Evolutionary conservation across 1,140 invertebrate genomes (phyloP).

Genomic region (Propsilocerus akamusi): DNA sequence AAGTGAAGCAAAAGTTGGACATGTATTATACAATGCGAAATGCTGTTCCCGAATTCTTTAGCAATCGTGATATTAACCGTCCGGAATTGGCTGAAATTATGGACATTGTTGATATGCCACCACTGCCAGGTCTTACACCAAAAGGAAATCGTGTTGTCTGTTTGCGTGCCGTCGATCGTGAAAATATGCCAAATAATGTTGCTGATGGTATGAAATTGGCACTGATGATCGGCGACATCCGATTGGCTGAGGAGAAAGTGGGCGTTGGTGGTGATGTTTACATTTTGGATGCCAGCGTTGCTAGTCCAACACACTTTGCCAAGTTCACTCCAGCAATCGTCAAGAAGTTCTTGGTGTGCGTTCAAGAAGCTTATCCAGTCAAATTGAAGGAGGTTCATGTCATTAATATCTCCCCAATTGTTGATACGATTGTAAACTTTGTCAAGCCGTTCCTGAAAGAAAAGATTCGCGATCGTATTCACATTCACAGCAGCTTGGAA

Average conservation of each 20-base stretch:
- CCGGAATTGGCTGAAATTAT: constrained; percentile 49
- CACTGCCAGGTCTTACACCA: constrained; percentile 54
- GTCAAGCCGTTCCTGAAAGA: constrained; percentile 72
- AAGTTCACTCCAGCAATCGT: constrained; percentile 54
- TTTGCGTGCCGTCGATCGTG: constrained; percentile 40
- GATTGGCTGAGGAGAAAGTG: constrained; percentile 49
- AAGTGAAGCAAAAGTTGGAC: constrained; percentile 63
- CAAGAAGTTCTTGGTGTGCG: constrained; percentile 65
- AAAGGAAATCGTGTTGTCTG: constrained; percentile 57
- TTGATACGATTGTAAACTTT: constrained; percentile 64
- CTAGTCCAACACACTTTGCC: constrained; percentile 51
- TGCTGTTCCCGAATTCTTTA: constrained; percentile 65
- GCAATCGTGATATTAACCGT: constrained; percentile 47
- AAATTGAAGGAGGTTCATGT: constrained; percentile 71
- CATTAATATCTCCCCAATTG: constrained; percentile 60
- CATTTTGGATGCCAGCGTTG: constrained; percentile 52
- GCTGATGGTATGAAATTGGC: constrained; percentile 57
- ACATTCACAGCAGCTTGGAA: constrained; percentile 51
- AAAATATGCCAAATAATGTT: constrained; percentile 33
- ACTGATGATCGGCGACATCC: constrained; percentile 62
- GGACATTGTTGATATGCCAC: constrained; percentile 50
- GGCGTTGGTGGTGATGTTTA: constrained; percentile 69
- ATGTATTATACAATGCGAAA: constrained; percentile 61
- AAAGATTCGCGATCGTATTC: constrained; percentile 65
- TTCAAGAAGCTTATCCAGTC: constrained; percentile 69